Evolutionary conservation across 2,888 invertebrate genomes (phyloP).

Genomic region (Acronicta psi): DNA sequence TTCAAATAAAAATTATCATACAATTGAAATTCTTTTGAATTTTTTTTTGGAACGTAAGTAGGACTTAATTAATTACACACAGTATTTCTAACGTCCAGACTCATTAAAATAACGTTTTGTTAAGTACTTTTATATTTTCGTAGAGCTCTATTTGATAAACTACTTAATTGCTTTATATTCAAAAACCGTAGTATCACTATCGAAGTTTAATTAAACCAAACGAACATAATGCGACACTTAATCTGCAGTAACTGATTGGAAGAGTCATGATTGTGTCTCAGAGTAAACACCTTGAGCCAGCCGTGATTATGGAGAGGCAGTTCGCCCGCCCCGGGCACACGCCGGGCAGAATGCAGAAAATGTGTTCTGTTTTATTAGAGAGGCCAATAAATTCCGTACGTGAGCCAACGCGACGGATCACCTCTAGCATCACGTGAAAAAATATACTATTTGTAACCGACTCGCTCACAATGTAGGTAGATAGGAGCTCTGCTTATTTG

Average conservation of each 20-base stretch:
- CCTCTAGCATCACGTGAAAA: slow-evolving; percentile 65
- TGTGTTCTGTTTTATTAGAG: slow-evolving; percentile 84
- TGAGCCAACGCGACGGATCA: slow-evolving; percentile 73
- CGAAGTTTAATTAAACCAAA: slow-evolving; percentile 37
- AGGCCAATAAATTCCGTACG: slow-evolving; percentile 84
- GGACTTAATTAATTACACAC: slow-evolving; percentile 23
- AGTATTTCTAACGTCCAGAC: slow-evolving; percentile 3
- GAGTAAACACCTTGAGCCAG: slow-evolving; percentile 62
- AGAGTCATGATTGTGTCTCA: slow-evolving; percentile 55
- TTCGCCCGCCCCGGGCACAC: slow-evolving; percentile 41
- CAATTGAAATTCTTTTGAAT: slow-evolving; percentile 13
- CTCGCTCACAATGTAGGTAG: slow-evolving; percentile 3
- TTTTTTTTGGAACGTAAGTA: slow-evolving; percentile 15
- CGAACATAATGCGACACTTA: slow-evolving; percentile 27
- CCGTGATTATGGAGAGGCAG: slow-evolving; percentile 59
- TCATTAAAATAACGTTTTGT: slow-evolving; percentile 28
- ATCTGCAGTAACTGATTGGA: slow-evolving; percentile 51
- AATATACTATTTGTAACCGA: slow-evolving; percentile 59
- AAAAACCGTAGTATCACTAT: background rate
- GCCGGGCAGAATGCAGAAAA: slow-evolving; percentile 78
- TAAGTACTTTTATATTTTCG: slow-evolving; percentile 21
- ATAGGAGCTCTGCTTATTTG: slow-evolving; percentile 9
- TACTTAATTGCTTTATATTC: background rate
- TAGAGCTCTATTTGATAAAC: slow-evolving; percentile 4
- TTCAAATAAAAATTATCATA: slow-evolving; percentile 5